Base-by-base conservation (phyloP, 2,888 invertebrate genomes). In the Neelides folsomi region DNA sequence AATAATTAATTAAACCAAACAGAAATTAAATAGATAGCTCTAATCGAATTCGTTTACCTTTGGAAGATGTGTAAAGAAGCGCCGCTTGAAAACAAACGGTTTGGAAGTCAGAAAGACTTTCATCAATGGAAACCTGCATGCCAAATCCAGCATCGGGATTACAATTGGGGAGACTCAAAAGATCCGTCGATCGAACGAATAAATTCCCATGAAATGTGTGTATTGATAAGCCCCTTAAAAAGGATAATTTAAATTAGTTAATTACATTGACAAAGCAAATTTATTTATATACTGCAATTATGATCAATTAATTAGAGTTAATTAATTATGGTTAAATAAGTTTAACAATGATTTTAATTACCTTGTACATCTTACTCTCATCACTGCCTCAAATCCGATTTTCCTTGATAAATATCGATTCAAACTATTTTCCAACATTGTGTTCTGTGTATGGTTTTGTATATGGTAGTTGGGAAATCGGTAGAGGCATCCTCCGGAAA, bases 131-230 rank as follows among this genome's bases (percentile, higher is more conserved):
- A 57, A 94, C 82, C 75, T 98, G 97, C 86, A 97, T 95, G 46
- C 90, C 97, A 71, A 93, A 95, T 15, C 92, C 95, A 5, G 93
- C 86, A 73, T 99, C 98, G 0, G 98, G 97, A 68, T 94, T 97
- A 54, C 95, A 85, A 74, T 97, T 97, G 38, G 98, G 95, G 64
- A 98, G 73, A 10, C 93, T 90, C 52, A 98, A 75, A 51, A 98
- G 76, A 74, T 98, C 97, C 3, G 95, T 94, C 0, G 97, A 95
- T 3, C 98, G 80, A 47, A 98, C 97, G 73, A 98, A 98, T 79
- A 95, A 95, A 73, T 97, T 97, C 39, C 98, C 98, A 74, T 97
- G 95, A 81, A 98, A 98, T 68, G 94, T 92, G 73, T 97, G 94
- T 66, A 98, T 89, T 20, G 88, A 79, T 52, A 98, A 75, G 13